Evolutionary conservation across 2,113 vertebrate species (phyloP), one percentile per base, ranked within the genome.

Genomic region (Lagopus muta): DNA sequence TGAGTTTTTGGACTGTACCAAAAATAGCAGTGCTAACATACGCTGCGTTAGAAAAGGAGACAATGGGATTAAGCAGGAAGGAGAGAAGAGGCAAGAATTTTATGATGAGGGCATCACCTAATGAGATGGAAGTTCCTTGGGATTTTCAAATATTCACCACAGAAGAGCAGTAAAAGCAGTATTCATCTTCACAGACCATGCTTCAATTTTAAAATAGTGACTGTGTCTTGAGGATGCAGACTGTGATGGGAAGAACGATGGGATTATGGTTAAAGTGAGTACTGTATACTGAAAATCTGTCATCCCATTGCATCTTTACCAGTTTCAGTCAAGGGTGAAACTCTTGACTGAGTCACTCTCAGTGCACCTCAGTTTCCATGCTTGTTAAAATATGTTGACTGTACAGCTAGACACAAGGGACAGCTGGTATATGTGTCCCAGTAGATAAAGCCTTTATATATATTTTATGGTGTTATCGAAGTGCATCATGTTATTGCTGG

Each of bases 41-140:
- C 76, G 79, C 86, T 88, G 62, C 57, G 25, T 93, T 94, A 93
- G 60, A 45, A 87, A 85, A 67, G 43, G 73, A 94, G 70, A 95
- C 91, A 95, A 93, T 76, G 66, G 80, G 66, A 73, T 70, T 77
- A 88, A 94, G 70, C 61, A 93, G 86, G 43, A 93, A 94, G 88
- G 75, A 92, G 65, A 88, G 62, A 25, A 22, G 42, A 92, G 88
- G 75, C 48, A 72, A 94, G 55, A 88, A 88, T 90, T 92, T 96
- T 94, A 94, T 94, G 94, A 45, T 80, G 50, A 76, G 88, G 82
- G 65, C 88, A 94, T 94, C 92, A 86, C 90, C 80, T 96, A 97
- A 95, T 2, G 10, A 94, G 82, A 92, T 0, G 69, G 94, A 97
- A 94, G 80, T 94, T 92, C 85, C 54, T 83, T 83, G 79, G 80